phyloP scores from a whole-genome alignment of 2,797 vertebrate species.

The Molothrus aeneus region DNA sequence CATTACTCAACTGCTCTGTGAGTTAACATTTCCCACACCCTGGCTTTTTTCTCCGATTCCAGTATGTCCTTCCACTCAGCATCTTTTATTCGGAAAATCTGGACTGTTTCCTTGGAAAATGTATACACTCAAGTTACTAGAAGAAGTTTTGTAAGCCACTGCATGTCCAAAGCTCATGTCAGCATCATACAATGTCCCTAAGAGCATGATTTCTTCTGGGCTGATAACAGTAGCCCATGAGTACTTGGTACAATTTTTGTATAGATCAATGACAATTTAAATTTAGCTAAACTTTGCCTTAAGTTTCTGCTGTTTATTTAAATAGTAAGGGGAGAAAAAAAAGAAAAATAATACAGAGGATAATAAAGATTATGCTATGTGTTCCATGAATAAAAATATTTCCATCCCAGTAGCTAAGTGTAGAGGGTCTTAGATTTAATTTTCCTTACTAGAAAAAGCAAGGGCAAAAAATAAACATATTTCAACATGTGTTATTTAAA shows the following conservation, averaged over 20 bases:
- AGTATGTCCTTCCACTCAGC: constrained; percentile 14
- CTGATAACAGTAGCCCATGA: neutral
- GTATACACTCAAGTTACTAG: constrained; percentile 31
- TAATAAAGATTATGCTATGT: neutral
- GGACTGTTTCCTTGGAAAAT: constrained; percentile 24
- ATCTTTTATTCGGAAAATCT: constrained; percentile 51
- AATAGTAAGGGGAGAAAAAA: neutral
- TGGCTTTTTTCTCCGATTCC: neutral
- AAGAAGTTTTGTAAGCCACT: neutral
- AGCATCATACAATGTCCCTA: neutral
- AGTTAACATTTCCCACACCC: constrained; percentile 54
- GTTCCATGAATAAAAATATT: neutral
- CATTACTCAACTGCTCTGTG: constrained; percentile 60
- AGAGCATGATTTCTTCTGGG: neutral
- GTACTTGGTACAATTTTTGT: neutral
- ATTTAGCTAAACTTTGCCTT: neutral
- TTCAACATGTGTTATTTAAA: neutral
- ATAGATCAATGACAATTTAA: neutral
- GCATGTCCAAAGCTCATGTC: neutral
- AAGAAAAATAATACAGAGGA: neutral
- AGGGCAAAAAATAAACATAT: neutral
- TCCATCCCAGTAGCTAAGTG: neutral
- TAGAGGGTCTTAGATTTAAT: neutral
- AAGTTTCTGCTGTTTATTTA: neutral
- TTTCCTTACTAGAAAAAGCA: neutral